These are phyloP conservation scores for Drosophila sproati DNA, from an alignment of 1,140 invertebrate genomes.

Conservation along the genomic window DNA sequence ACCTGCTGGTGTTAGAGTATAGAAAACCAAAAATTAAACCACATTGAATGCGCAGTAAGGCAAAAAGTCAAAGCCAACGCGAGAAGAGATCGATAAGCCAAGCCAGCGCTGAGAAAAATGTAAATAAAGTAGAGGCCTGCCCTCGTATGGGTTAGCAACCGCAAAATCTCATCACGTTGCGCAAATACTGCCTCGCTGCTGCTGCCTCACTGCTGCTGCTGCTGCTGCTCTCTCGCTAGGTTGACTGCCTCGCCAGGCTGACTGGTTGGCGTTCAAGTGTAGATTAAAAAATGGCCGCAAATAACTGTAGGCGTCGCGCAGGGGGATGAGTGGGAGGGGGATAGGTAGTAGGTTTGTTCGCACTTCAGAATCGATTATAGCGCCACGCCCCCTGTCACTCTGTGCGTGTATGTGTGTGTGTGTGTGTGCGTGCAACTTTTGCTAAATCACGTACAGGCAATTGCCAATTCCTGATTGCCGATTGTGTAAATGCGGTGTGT, in stretches of 20 bases:
- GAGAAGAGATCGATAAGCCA: constrained; percentile 64
- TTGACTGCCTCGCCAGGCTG: no score
- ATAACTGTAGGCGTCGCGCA: constrained; percentile 60
- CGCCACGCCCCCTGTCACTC: constrained; percentile 32
- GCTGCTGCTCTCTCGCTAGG: no score
- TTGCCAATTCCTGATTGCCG: constrained; percentile 57
- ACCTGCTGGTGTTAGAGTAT: no score
- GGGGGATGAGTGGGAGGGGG: background rate
- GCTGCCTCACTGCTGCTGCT: constrained; percentile 11
- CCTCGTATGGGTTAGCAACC: constrained; percentile 43
- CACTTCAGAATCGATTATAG: constrained; percentile 76
- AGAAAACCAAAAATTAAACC: constrained; percentile 14
- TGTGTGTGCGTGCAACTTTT: constrained; percentile 31
- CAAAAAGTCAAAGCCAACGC: constrained; percentile 37
- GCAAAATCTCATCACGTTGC: constrained; percentile 81
- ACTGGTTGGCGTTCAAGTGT: constrained; percentile 67
- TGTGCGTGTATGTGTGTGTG: background rate
- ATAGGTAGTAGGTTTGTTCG: constrained; percentile 31
- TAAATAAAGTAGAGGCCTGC: constrained; percentile 60
- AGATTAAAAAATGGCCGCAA: constrained; percentile 81
- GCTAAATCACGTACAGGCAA: constrained; percentile 36
- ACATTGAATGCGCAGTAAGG: constrained; percentile 22
- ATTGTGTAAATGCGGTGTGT: constrained; percentile 34
- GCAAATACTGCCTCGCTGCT: constrained; percentile 74
- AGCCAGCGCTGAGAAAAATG: constrained; percentile 53